phyloP scores from a whole-genome alignment of 2,888 invertebrate genomes.

The Lepidonotus clava region DNA sequence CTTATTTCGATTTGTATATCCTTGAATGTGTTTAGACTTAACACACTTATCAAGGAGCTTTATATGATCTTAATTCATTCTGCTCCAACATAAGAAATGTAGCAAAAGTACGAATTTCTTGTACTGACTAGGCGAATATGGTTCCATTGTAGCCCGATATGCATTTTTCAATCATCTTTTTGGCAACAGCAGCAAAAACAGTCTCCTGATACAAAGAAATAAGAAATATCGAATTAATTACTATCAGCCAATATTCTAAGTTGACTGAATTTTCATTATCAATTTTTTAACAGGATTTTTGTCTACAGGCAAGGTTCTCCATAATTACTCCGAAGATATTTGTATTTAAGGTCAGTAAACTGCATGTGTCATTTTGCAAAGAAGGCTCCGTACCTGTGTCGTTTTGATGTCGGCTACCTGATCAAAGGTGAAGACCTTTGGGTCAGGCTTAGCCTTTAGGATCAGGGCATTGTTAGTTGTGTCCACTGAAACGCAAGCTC shows the following conservation, averaged over 20 bases:
- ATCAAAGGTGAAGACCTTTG: slow-evolving; percentile 76
- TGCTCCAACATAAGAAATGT: not conserved
- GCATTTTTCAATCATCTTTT: slow-evolving; percentile 79
- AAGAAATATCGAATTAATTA: not conserved
- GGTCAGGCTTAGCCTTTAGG: slow-evolving; percentile 72
- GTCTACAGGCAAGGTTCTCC: no score
- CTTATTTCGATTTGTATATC: no score
- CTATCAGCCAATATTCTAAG: no score
- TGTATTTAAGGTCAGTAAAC: no score
- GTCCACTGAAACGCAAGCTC: slow-evolving; percentile 68
- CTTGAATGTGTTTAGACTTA: no score
- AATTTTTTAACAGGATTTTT: no score
- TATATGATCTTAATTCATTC: not conserved
- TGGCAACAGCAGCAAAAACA: slow-evolving; percentile 77
- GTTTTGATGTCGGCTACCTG: slow-evolving; percentile 73
- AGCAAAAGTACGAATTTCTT: no score
- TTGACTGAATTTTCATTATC: no score
- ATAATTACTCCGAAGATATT: no score
- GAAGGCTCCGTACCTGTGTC: slow-evolving; percentile 73
- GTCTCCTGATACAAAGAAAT: slow-evolving; percentile 70
- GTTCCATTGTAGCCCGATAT: slow-evolving; percentile 81
- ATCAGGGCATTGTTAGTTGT: slow-evolving; percentile 67
- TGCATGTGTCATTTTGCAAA: no score
- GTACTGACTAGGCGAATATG: slow-evolving; percentile 81
- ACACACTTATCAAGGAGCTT: no score